Base-by-base conservation (phyloP, 2,888 invertebrate genomes). In the Caenorhabditis zanzibari region DNA sequence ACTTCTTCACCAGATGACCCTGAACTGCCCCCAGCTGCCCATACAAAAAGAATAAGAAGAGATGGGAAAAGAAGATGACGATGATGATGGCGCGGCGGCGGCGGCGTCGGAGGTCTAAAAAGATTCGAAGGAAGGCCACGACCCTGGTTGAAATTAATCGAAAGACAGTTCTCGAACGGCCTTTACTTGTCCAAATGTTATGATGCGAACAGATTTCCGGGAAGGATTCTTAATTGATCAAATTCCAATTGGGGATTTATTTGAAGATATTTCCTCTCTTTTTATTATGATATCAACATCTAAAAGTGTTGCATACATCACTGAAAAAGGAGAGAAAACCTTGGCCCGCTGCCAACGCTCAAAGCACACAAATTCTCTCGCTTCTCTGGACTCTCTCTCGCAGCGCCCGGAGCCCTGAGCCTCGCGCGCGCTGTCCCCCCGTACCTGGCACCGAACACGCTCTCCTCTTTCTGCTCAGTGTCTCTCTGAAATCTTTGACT, bases 391-490 rank as follows among this genome's bases (percentile, higher is more conserved):
- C 19, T n/a, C 63, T 77, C 77, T 54, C 63, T 71, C 63, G 63
- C 63, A 69, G 64, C 72, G 41, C 79, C n/a, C 49, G 35, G 52
- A 64, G 74, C 61, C 35, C 61, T 61, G 61, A 75, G 66, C 66
- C 75, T n/a, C n/a, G n/a, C n/a, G n/a, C 54, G 64, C 47, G 63
- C 58, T 49, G 49, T 49, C 38, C 38, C 19, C 58, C 22, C 32
- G 71, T 71, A 71, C 69, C 69, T 63, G 69, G 77, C 77, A 77
- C 79, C 66, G 64, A 58, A 64, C n/a, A n/a, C 72, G 19, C 66
- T 14, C 74, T 75, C 75, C 44, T 16, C n/a, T 24, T 44, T 61
- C n/a, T 61, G 35, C 71, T 58, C 44, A 19, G 10, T 38, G 10
- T 26, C 58, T 47, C 54, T 56, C n/a, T 9, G n/a, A 16, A 22